phyloP scores from a whole-genome alignment of 2,888 invertebrate genomes.

The Adineta ricciae region DNA sequence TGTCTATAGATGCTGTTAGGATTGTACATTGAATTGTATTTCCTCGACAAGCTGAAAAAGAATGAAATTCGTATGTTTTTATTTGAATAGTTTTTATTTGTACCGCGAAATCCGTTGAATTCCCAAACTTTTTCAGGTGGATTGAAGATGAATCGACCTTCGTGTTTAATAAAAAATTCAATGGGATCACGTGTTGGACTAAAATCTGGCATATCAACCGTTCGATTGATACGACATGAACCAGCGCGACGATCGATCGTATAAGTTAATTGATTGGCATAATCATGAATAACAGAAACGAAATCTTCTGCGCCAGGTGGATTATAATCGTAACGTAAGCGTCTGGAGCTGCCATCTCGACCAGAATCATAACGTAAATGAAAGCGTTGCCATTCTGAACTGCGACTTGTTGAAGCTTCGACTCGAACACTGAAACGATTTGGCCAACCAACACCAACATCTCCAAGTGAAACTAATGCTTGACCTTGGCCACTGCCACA shows the following conservation, averaged over 20 bases:
- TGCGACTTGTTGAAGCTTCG: neutral
- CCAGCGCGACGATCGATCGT: neutral
- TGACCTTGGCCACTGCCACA: neutral
- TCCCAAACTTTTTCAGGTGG: neutral
- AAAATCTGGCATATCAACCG: neutral
- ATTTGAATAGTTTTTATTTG: neutral
- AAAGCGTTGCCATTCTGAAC: neutral
- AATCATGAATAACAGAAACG: neutral
- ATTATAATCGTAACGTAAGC: neutral
- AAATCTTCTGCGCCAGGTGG: neutral
- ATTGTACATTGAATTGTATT: neutral
- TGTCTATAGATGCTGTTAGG: neutral
- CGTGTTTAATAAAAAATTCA: neutral
- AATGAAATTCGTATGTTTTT: neutral
- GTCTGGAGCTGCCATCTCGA: neutral
- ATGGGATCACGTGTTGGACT: neutral
- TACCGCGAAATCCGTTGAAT: neutral
- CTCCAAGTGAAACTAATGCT: neutral
- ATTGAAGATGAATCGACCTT: neutral
- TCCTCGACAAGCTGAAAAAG: neutral
- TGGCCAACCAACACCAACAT: neutral
- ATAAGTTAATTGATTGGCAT: neutral
- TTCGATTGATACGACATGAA: neutral
- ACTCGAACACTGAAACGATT: conserved; percentile 4
- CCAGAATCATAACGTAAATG: neutral